A percentile compares a stretch with the other conserved stretches of the same genome.
phyloP scores from a whole-genome alignment of 2,113 vertebrate species.

The Anoplopoma fimbria region DNA sequence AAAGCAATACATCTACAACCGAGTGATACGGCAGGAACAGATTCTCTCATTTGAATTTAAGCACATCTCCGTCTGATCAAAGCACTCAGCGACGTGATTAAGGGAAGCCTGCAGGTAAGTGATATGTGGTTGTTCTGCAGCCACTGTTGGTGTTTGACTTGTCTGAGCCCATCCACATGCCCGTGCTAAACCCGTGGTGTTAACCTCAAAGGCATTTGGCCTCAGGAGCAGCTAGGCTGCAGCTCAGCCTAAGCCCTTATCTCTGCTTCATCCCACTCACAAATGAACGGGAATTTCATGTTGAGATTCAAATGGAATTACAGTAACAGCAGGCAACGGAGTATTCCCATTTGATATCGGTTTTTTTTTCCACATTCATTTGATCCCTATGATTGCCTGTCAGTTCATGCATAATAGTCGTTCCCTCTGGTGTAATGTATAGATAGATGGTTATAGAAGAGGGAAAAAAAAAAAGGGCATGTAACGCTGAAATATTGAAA shows the following conservation, averaged over 20 bases:
- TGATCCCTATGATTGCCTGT: slow-evolving; percentile 50
- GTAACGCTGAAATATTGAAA: slow-evolving; percentile 51
- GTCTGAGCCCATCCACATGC: slow-evolving; percentile 36
- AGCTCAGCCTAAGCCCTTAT: slow-evolving; percentile 54
- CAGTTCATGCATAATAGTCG: slow-evolving; percentile 29
- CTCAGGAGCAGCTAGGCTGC: slow-evolving; percentile 33
- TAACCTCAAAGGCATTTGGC: slow-evolving; percentile 55
- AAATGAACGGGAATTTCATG: slow-evolving; percentile 67
- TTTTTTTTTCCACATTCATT: slow-evolving; percentile 45
- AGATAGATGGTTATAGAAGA: background rate
- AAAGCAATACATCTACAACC: too few species aligned
- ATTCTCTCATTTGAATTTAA: slow-evolving; percentile 42
- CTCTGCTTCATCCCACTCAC: slow-evolving; percentile 55
- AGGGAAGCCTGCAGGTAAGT: slow-evolving; percentile 27
- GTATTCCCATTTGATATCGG: slow-evolving; percentile 39
- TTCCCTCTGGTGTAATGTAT: slow-evolving; percentile 21
- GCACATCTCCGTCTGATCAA: slow-evolving; percentile 36
- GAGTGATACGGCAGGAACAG: background rate
- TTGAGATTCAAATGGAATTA: slow-evolving; percentile 59
- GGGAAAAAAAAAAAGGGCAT: slow-evolving; percentile 23
- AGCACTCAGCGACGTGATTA: background rate
- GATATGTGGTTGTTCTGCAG: slow-evolving; percentile 25
- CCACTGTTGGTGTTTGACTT: slow-evolving; percentile 30
- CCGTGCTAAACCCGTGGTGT: slow-evolving; percentile 40
- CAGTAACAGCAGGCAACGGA: slow-evolving; percentile 42